A percentile compares a stretch with the other conserved stretches of the same genome.
Evolutionary conservation across 2,797 vertebrate species (phyloP).

Genomic region (Catamblyrhynchus diadema): DNA sequence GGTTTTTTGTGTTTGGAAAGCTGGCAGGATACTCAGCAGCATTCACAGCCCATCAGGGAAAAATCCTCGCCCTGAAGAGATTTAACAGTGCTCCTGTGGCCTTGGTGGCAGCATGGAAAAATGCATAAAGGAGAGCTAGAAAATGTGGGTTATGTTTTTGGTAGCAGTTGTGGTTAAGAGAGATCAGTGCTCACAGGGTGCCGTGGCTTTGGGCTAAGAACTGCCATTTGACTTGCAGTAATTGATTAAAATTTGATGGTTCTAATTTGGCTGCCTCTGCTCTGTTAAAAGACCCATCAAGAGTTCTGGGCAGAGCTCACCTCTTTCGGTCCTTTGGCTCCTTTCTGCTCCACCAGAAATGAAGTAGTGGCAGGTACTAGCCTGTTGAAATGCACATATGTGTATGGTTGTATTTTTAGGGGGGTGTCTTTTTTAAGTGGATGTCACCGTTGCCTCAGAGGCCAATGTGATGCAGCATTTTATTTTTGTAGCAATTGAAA

Average conservation of each 20-base stretch:
- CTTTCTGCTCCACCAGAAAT: neutral
- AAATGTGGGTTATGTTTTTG: neutral
- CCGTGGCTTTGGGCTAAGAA: rapidly evolving
- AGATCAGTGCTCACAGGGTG: neutral
- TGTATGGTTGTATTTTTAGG: neutral
- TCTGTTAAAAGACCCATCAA: neutral
- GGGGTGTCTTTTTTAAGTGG: neutral
- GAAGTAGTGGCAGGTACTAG: neutral
- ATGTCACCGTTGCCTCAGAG: neutral
- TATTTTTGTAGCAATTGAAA: neutral
- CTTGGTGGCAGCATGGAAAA: neutral
- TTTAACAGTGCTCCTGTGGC: neutral
- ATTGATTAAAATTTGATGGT: neutral
- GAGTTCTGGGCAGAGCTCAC: neutral
- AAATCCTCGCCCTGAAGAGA: neutral
- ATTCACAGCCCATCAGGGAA: neutral
- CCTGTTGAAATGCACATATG: neutral
- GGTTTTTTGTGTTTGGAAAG: neutral
- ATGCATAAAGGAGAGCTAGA: neutral
- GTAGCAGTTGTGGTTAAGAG: neutral
- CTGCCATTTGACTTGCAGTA: neutral
- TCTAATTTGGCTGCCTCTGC: neutral
- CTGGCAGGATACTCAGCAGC: neutral
- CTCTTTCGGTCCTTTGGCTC: neutral
- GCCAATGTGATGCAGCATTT: neutral